phyloP scores from a whole-genome alignment of 2,113 vertebrate species.

The Edolisoma coerulescens region DNA sequence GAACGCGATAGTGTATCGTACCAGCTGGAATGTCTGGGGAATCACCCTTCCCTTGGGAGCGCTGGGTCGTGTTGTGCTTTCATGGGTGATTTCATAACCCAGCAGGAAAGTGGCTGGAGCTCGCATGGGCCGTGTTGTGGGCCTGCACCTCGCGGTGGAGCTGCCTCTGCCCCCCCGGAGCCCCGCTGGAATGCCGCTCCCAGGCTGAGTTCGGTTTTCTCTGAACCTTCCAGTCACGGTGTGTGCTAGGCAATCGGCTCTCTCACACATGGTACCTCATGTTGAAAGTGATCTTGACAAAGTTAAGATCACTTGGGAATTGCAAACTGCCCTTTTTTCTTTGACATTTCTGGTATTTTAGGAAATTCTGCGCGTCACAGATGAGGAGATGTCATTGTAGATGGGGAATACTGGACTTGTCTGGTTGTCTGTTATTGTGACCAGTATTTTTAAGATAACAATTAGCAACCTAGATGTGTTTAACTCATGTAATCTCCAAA shows the following conservation, averaged over 20 bases:
- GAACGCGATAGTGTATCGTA: rapidly evolving
- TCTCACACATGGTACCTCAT: neutral
- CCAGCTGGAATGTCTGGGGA: neutral
- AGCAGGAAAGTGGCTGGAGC: neutral
- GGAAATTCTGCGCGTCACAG: neutral
- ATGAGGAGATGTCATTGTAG: neutral
- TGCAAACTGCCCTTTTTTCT: neutral
- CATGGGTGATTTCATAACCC: neutral
- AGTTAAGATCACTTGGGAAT: neutral
- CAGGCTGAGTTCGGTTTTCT: neutral
- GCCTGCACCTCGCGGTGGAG: neutral
- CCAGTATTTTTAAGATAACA: neutral
- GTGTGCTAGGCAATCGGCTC: neutral
- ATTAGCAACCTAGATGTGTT: neutral
- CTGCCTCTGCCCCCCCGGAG: neutral
- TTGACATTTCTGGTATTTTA: neutral
- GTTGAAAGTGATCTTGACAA: neutral
- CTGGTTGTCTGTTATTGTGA: neutral
- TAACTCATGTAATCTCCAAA: neutral
- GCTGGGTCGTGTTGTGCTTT: neutral
- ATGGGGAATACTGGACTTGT: neutral
- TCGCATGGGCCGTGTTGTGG: rapidly evolving
- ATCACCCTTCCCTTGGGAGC: neutral
- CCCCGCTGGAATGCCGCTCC: neutral
- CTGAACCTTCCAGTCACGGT: neutral